Conservation (phyloP, 2,888 invertebrate species). For the Gasteruption jaculator region DNA sequence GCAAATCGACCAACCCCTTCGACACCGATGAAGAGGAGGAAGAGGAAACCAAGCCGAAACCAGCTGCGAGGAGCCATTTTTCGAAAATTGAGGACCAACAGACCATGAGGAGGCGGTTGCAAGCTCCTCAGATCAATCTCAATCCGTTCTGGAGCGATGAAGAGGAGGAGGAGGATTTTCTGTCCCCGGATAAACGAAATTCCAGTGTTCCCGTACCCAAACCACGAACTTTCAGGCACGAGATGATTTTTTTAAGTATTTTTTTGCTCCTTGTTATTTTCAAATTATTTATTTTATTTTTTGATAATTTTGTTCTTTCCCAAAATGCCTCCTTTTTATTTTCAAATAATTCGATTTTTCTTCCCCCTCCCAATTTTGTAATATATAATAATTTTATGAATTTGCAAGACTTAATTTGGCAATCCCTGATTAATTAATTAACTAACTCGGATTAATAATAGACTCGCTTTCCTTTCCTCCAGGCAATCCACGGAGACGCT, state of each 20-base stretch:
- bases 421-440: too few species aligned
- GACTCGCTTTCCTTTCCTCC: constrained; percentile 7
- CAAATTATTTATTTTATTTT: too few species aligned
- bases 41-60: constrained; percentile 41
- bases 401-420: too few species aligned
- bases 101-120: constrained; percentile 41
- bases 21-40: constrained; percentile 55
- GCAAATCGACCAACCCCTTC: constrained; percentile 62
- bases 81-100: constrained; percentile 20
- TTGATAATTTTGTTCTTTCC: too few species aligned
- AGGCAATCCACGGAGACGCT: constrained; percentile 44
- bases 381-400: too few species aligned
- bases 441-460: too few species aligned
- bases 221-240: constrained; percentile 52
- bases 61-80: constrained; percentile 36
- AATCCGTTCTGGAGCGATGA: constrained; percentile 76
- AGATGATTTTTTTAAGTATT: constrained; percentile 3
- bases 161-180: constrained; percentile 61
- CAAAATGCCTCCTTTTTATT: too few species aligned
- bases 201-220: constrained; percentile 52
- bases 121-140: constrained; percentile 56
- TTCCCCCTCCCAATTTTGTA: too few species aligned
- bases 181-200: constrained; percentile 8
- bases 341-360: too few species aligned
- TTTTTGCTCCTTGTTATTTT: too few species aligned